Base-by-base conservation (phyloP, 2,888 invertebrate genomes). In the Podabrus alpinus region DNA sequence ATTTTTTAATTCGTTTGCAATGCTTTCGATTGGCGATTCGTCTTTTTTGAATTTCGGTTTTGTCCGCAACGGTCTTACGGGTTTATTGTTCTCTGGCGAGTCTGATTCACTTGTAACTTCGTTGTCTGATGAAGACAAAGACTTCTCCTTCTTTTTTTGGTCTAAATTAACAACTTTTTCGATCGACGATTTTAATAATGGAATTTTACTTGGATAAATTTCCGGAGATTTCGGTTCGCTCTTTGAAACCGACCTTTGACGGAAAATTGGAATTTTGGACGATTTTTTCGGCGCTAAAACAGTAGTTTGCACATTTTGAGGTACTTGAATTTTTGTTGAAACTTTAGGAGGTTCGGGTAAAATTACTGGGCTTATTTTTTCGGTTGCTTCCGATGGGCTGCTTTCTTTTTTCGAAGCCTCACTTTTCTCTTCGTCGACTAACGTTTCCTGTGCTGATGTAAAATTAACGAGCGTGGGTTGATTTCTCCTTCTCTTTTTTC, bases 191-290 rank as follows among this genome's bases (percentile, higher is more conserved):
- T 15, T 25, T 17, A n/a, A 13, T 13, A 66, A 16, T n/a, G 68
- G 68, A 21, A 60, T 73, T 80, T 83, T 83, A 13, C 86, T 74
- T 9, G 85, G 86, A 71, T 86, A 68, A n/a, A 79, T 74, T 59
- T 81, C 81, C 59, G 82, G 82, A 4, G 82, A 80, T 73, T 83
- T 83, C 15, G 78, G 64, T 73, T 84, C 84, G 69, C 78, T 79
- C 72, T 84, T 85, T 15, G 83, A 80, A 45, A 83, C 73, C 2
- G 85, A 84, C 71, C 82, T 82, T 79, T 86, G 86, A 60, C 85
- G 79, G 1, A 83, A 85, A 73, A 87, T 81, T 64, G 87, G 87
- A 69, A 87, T 87, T 80, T 80, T 85, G 0, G 87, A 87, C 4
- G 84, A 84, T 75, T 82, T 82, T 74, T 81, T 83, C 68, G 77